Conservation (phyloP, 2,113 vertebrate genomes). For the Xiphophorus maculatus region DNA sequence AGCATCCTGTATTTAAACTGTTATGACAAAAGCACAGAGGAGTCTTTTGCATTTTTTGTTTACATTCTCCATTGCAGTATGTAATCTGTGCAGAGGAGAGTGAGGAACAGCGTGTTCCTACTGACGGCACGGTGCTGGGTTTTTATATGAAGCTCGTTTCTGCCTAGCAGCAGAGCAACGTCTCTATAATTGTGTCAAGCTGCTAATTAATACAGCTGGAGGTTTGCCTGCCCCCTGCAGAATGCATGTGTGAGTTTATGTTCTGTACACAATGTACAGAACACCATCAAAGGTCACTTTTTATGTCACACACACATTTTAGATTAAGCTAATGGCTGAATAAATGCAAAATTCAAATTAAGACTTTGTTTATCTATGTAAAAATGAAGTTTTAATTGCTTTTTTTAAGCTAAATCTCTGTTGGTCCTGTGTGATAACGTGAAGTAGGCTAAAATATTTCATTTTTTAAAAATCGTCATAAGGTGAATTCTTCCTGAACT, state of each 20-base stretch:
- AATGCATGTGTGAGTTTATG: slow-evolving; percentile 9
- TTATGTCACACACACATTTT: background rate
- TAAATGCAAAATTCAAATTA: background rate
- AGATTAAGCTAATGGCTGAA: background rate
- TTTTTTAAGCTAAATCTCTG: background rate
- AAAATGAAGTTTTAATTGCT: background rate
- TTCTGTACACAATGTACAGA: background rate
- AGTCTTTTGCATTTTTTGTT: background rate
- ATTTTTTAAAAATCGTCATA: background rate
- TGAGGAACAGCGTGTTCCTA: slow-evolving; percentile 63
- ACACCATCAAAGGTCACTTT: no score
- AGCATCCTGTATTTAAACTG: slow-evolving; percentile 42
- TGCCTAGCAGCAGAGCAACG: slow-evolving; percentile 60
- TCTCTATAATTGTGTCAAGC: slow-evolving; percentile 46
- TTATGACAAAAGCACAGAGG: background rate
- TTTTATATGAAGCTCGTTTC: slow-evolving; percentile 65
- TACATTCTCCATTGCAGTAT: background rate
- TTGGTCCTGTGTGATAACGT: no score
- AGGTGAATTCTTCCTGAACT: background rate
- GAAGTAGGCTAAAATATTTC: no score
- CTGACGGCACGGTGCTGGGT: slow-evolving; percentile 45
- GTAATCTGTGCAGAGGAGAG: slow-evolving; percentile 15
- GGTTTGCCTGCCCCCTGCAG: slow-evolving; percentile 21
- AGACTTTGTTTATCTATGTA: background rate
- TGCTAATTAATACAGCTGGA: slow-evolving; percentile 61